phyloP scores from a whole-genome alignment of 1,140 invertebrate genomes.

The Hermetia illucens region DNA sequence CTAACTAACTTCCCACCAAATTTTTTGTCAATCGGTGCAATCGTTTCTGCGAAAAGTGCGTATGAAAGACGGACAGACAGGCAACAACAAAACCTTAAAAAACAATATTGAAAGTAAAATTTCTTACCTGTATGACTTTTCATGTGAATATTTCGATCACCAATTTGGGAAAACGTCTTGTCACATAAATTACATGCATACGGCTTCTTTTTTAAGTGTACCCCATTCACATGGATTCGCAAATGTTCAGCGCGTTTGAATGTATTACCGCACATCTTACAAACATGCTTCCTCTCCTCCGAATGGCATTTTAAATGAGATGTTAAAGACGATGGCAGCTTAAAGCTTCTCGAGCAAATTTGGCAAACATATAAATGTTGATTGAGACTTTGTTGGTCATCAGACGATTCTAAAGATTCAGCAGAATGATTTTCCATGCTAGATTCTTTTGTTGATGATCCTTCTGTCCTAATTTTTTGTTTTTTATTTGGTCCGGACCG shows the following conservation, averaged over 20 bases:
- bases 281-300: neutral
- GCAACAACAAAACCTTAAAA: too few species aligned
- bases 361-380: neutral
- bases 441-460: too few species aligned
- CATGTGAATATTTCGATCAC: constrained; percentile 24
- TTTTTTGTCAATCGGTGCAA: too few species aligned
- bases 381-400: too few species aligned
- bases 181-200: constrained; percentile 24
- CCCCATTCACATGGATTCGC: neutral
- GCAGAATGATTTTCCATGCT: too few species aligned
- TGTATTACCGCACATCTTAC: neutral
- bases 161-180: constrained; percentile 26
- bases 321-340: neutral
- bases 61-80: too few species aligned
- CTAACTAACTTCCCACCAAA: too few species aligned
- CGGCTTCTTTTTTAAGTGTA: constrained; percentile 8
- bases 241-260: constrained; percentile 2
- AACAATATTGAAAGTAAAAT: too few species aligned
- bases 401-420: too few species aligned
- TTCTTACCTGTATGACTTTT: constrained; percentile 22
- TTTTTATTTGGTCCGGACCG: too few species aligned
- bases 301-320: neutral
- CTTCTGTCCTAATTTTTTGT: too few species aligned
- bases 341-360: neutral
- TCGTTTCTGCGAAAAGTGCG: too few species aligned